Percentiles rank a stretch among this genome's conserved stretches.
Conservation (phyloP, 2,888 invertebrate genomes). For the Cepaea hortensis region DNA sequence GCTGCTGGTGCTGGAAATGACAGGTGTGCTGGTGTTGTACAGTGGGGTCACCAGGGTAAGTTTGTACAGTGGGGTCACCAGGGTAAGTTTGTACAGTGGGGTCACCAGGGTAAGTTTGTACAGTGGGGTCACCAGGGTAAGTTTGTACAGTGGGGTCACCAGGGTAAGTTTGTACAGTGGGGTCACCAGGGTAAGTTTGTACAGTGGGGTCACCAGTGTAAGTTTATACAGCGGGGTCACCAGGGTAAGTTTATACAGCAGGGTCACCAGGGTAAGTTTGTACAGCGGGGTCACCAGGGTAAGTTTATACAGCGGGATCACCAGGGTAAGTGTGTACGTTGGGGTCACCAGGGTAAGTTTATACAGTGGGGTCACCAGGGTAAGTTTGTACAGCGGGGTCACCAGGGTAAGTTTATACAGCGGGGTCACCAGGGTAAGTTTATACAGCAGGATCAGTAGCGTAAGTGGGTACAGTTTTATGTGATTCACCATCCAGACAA, state of each 20-base stretch:
- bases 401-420: constrained; percentile 82
- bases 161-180: neutral
- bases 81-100: constrained; percentile 83
- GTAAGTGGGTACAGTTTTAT: constrained; percentile 76
- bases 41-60: constrained; percentile 86
- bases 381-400: too few relatives aligned
- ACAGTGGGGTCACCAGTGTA: neutral
- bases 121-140: neutral
- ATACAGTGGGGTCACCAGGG: too few relatives aligned
- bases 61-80: constrained; percentile 83
- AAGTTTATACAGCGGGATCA: too few relatives aligned
- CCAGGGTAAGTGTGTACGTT: too few relatives aligned
- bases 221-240: too few relatives aligned
- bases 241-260: too few relatives aligned
- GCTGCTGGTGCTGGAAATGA: constrained; percentile 88
- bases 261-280: too few relatives aligned
- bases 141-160: neutral
- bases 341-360: too few relatives aligned
- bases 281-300: too few relatives aligned
- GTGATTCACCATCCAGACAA: too few relatives aligned
- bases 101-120: constrained; percentile 77
- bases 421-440: constrained; percentile 84
- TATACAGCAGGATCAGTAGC: constrained; percentile 88
- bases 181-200: neutral
- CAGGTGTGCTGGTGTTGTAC: constrained; percentile 87